Evolutionary conservation across 2,888 invertebrate genomes (phyloP).

Genomic region (Meiosimyza decipiens): DNA sequence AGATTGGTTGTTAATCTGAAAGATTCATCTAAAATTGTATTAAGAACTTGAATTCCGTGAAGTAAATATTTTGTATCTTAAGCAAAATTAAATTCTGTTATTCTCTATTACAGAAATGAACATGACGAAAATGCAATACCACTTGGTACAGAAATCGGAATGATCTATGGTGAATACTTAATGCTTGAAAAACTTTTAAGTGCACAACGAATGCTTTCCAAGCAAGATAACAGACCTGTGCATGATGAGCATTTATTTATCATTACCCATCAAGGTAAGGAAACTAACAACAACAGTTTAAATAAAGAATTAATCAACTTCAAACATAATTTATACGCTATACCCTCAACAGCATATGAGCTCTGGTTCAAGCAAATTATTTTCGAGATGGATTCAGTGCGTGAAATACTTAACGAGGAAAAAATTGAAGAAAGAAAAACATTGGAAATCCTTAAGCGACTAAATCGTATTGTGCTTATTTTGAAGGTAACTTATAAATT

Average conservation of each 20-base stretch:
- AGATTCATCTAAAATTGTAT: background rate
- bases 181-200: slow-evolving; percentile 87
- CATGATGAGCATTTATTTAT: slow-evolving; percentile 99
- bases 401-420: slow-evolving; percentile 79
- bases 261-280: slow-evolving; percentile 93
- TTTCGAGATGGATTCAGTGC: slow-evolving; percentile 93
- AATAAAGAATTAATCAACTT: too few species aligned
- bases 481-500: slow-evolving; percentile 75
- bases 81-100: background rate
- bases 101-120: slow-evolving; percentile 40
- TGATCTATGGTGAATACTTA: slow-evolving; percentile 91
- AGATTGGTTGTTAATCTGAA: too few species aligned
- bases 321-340: background rate
- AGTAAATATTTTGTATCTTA: background rate
- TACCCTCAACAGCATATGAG: slow-evolving; percentile 82
- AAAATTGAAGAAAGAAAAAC: slow-evolving; percentile 91
- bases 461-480: slow-evolving; percentile 92
- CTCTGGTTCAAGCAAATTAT: slow-evolving; percentile 99
- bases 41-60: background rate
- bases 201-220: slow-evolving; percentile 85
- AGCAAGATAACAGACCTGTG: slow-evolving; percentile 78
- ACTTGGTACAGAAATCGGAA: slow-evolving; percentile 78
- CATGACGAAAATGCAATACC: slow-evolving; percentile 65
- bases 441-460: slow-evolving; percentile 89
- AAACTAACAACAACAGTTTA: background rate